Evolutionary conservation across 2,113 vertebrate genomes (phyloP).

Genomic region (Sebastes fasciatus): DNA sequence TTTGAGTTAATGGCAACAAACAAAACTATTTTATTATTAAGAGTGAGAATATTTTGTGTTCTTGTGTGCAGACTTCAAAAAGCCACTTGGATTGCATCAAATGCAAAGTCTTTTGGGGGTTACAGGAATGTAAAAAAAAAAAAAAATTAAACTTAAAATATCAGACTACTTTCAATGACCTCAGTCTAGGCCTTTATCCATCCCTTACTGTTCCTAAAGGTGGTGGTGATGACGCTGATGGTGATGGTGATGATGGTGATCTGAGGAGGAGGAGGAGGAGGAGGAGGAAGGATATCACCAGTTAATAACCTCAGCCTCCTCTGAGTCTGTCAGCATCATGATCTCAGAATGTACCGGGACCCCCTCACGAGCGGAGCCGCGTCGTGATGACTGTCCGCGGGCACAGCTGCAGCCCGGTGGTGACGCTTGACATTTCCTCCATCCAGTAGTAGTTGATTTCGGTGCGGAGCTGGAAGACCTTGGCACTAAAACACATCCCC

Average conservation of each 20-base stretch:
- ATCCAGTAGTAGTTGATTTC: slow-evolving; percentile 15
- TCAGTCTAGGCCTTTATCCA: slow-evolving; percentile 4
- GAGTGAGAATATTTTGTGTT: background rate
- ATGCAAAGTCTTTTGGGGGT: background rate
- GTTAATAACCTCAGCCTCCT: slow-evolving; percentile 66
- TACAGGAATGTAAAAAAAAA: background rate
- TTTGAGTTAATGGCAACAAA: background rate
- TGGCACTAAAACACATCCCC: slow-evolving; percentile 20
- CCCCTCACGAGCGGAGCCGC: slow-evolving; percentile 27
- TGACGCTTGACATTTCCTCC: slow-evolving; percentile 34
- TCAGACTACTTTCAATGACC: slow-evolving; percentile 1
- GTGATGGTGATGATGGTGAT: slow-evolving; percentile 24
- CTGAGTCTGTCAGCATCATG: slow-evolving; percentile 46
- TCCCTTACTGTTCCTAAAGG: slow-evolving; percentile 26
- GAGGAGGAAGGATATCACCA: slow-evolving; percentile 60
- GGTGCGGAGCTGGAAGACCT: slow-evolving; percentile 13
- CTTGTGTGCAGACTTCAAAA: background rate
- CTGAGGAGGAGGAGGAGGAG: slow-evolving; percentile 17
- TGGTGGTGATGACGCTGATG: background rate
- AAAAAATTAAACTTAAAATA: background rate
- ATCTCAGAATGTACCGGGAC: slow-evolving; percentile 45
- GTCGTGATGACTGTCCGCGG: slow-evolving; percentile 44
- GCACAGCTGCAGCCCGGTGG: slow-evolving; percentile 37
- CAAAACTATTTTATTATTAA: background rate
- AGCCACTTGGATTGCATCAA: background rate